phyloP scores from a whole-genome alignment of 2,888 invertebrate genomes.

The Sinhomidia bicolor region DNA sequence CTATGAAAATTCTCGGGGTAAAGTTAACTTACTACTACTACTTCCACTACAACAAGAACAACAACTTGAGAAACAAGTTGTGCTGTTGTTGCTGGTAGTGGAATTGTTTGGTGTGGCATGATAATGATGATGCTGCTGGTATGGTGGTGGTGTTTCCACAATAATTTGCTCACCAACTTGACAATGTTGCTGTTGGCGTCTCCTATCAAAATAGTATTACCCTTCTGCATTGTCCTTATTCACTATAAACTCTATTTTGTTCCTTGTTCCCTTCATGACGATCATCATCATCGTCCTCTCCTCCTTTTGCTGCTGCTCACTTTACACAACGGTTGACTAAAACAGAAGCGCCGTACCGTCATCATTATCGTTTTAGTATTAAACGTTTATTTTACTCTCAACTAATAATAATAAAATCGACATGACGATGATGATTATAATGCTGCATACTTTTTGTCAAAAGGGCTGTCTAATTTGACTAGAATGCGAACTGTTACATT shows the following conservation, averaged over 20 bases:
- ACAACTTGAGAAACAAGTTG: conserved; percentile 27
- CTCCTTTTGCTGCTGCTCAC: not conserved
- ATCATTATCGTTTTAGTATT: conserved; percentile 35
- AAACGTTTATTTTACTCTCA: conserved; percentile 53
- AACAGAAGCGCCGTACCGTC: not conserved
- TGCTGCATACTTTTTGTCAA: not conserved
- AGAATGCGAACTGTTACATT: not conserved
- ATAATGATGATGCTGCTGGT: no score
- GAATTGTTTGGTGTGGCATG: not conserved
- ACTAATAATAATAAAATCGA: conserved; percentile 17
- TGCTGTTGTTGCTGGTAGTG: not conserved
- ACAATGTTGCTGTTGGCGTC: conserved; percentile 49
- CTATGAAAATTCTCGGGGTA: conserved; percentile 21
- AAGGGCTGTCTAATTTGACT: not conserved
- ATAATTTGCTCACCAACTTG: conserved; percentile 43
- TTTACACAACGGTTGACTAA: not conserved
- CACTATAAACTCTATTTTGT: not conserved
- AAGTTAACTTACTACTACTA: no score
- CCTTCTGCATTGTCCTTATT: conserved; percentile 11
- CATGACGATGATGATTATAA: conserved; percentile 23
- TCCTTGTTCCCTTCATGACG: not conserved
- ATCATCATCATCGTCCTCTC: not conserved
- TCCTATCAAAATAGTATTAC: conserved; percentile 45
- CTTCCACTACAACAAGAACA: no score
- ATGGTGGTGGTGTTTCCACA: conserved; percentile 19